A percentile compares a stretch with the other conserved stretches of the same genome.
phyloP scores from a whole-genome alignment of 2,113 vertebrate species.

The Dicerorhinus sumatrensis region DNA sequence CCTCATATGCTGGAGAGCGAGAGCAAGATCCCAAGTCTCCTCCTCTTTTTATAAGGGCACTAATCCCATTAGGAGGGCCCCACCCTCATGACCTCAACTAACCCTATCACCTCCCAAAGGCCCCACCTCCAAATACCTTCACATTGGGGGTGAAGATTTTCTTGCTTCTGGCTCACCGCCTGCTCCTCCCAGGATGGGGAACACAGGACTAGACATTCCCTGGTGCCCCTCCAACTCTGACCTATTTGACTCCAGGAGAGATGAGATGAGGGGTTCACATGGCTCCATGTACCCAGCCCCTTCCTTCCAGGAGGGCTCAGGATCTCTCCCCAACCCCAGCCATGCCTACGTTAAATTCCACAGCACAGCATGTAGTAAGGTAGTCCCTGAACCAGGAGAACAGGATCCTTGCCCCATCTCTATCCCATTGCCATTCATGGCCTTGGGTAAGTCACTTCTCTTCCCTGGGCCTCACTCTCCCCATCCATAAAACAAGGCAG shows the following conservation, averaged over 20 bases:
- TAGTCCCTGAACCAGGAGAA: not conserved
- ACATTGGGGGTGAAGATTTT: not conserved
- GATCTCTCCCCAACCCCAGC: not conserved
- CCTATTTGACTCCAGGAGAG: not conserved
- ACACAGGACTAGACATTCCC: not conserved
- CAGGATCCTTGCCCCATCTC: not conserved
- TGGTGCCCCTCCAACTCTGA: not conserved
- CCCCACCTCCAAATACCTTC: not conserved
- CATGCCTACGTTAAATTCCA: not conserved
- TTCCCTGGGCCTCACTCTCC: not conserved
- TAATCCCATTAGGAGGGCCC: not conserved
- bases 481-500: not conserved
- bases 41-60: not conserved
- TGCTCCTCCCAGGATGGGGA: no score
- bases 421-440: not conserved
- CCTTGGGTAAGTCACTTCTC: not conserved
- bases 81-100: not conserved
- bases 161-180: not conserved
- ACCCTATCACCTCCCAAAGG: not conserved
- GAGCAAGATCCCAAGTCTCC: fast-evolving
- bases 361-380: not conserved
- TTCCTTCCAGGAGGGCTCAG: not conserved
- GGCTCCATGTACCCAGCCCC: not conserved
- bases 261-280: not conserved
- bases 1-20: not conserved